A percentile compares a stretch with the other conserved stretches of the same genome.
These are phyloP conservation scores for Dichetophora obliterata DNA, from an alignment of 2,888 invertebrate species.

Conservation along the genomic window DNA sequence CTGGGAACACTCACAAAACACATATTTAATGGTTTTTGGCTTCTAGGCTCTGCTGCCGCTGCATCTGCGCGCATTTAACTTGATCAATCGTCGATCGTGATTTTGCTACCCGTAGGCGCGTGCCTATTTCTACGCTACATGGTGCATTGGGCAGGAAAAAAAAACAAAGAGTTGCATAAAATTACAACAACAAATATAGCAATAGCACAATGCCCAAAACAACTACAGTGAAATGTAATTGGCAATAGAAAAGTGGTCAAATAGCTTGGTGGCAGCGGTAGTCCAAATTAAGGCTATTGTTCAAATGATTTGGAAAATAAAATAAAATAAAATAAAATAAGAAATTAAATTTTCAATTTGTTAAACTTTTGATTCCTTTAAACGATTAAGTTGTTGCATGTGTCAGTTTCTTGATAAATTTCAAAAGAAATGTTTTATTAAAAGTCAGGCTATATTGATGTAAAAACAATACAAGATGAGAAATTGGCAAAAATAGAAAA, in stretches of 20 bases:
- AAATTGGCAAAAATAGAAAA: too few relatives aligned
- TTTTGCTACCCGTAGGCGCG: conserved; percentile 39
- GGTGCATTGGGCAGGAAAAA: neutral
- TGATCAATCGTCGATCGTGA: conserved; percentile 40
- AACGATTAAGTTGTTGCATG: too few relatives aligned
- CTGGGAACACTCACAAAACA: conserved; percentile 28
- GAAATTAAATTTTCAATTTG: too few relatives aligned
- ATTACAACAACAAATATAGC: conserved; percentile 11
- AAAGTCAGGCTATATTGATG: too few relatives aligned
- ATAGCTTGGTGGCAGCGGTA: neutral
- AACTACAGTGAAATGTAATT: conserved; percentile 20
- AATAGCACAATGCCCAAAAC: conserved; percentile 1
- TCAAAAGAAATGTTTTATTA: too few relatives aligned
- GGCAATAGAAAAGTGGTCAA: neutral
- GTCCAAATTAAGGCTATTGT: too few relatives aligned
- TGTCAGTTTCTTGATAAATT: too few relatives aligned
- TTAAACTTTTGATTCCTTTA: too few relatives aligned
- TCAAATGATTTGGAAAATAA: too few relatives aligned
- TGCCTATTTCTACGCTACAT: conserved; percentile 17
- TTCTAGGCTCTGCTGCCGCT: conserved; percentile 30
- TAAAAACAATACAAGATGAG: too few relatives aligned
- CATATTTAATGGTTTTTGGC: conserved; percentile 39
- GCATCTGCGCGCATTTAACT: conserved; percentile 35
- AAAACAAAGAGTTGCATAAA: neutral
- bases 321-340: too few relatives aligned